Conservation (phyloP, 2,888 invertebrate genomes). For the Dorcus hopei region DNA sequence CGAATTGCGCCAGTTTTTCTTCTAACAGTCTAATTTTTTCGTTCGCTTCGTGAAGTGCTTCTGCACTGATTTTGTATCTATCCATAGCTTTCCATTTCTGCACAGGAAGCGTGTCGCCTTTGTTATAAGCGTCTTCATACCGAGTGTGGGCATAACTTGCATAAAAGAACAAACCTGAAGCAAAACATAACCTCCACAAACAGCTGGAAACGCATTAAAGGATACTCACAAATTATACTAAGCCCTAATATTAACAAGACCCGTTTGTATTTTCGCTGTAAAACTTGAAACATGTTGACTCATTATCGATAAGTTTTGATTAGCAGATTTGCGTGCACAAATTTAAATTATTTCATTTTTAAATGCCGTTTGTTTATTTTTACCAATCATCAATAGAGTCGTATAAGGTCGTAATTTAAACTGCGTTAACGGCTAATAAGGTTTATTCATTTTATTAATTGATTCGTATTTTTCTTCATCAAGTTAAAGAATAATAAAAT, state of each 20-base stretch:
- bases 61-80: not conserved
- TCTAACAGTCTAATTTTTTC: slow-evolving; percentile 65
- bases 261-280: slow-evolving; percentile 31
- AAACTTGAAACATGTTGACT: slow-evolving; percentile 29
- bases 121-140: not conserved
- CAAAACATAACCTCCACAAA: slow-evolving; percentile 18
- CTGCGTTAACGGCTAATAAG: no score
- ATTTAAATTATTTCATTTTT: no score
- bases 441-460: no score
- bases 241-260: slow-evolving; percentile 22
- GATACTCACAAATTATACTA: slow-evolving; percentile 27
- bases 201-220: not conserved
- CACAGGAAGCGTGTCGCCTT: not conserved
- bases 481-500: no score
- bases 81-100: not conserved
- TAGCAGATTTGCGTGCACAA: not conserved
- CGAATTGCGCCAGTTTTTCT: slow-evolving; percentile 68
- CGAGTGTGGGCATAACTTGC: slow-evolving; percentile 12
- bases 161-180: slow-evolving; percentile 20
- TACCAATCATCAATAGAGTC: no score
- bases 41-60: slow-evolving; percentile 58
- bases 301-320: slow-evolving; percentile 10
- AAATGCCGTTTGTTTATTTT: no score
- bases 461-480: no score
- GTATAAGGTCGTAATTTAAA: no score